Percentiles rank a stretch among this genome's conserved stretches.
phyloP scores from a whole-genome alignment of 2,113 vertebrate species.

The rat (Rattus norvegicus) region DNA sequence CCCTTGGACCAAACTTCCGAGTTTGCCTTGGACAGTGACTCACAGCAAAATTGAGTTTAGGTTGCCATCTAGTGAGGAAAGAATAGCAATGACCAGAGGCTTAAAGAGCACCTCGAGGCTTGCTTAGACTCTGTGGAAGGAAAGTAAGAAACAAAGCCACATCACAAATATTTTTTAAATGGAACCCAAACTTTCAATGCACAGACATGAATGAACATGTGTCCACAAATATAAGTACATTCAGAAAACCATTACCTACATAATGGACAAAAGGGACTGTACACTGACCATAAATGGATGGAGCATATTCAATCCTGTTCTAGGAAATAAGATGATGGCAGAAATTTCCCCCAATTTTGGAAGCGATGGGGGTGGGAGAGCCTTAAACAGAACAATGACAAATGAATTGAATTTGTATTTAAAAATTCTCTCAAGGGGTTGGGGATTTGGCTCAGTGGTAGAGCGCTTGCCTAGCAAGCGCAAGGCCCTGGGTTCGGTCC shows the following conservation, averaged over 20 bases:
- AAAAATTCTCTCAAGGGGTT: neutral
- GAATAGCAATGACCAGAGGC: neutral
- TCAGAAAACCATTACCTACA: neutral
- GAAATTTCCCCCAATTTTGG: neutral
- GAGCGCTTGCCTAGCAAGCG: no score
- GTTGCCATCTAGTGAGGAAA: conserved; percentile 28
- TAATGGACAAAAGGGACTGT: neutral
- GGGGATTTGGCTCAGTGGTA: no score
- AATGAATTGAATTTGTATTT: neutral
- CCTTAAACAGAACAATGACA: neutral
- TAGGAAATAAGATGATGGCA: neutral
- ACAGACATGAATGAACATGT: neutral
- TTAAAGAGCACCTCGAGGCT: neutral
- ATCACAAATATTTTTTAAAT: neutral
- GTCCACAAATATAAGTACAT: neutral
- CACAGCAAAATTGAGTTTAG: neutral
- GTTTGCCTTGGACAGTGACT: neutral
- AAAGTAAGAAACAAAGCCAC: neutral
- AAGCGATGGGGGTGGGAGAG: neutral
- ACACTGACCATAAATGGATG: neutral
- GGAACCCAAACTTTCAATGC: neutral
- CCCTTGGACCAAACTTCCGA: neutral
- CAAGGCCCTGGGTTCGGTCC: no score
- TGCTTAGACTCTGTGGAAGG: neutral
- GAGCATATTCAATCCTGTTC: neutral